A percentile compares a stretch with the other conserved stretches of the same genome.
phyloP scores from a whole-genome alignment of 2,888 invertebrate species.

The Napeogenes inachia region DNA sequence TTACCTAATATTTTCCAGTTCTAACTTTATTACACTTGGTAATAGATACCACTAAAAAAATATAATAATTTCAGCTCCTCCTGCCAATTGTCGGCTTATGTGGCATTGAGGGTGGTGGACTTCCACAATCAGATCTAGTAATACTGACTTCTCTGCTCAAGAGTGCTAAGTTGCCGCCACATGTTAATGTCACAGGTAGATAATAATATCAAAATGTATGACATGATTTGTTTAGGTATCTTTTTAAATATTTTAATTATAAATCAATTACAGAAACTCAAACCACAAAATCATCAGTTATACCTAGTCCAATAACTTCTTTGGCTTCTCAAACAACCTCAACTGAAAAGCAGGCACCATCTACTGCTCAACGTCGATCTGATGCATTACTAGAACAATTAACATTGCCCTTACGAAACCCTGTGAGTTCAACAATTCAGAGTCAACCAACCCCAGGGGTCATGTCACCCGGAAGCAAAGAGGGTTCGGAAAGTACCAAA shows the following conservation, averaged over 20 bases:
- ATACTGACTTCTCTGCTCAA: conserved; percentile 87
- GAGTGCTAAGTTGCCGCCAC: conserved; percentile 81
- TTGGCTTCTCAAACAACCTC: conserved; percentile 57
- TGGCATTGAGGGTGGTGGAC: conserved; percentile 80
- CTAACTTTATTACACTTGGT: too few species aligned
- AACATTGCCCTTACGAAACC: conserved; percentile 62
- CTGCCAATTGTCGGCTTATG: conserved; percentile 84
- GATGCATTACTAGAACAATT: conserved; percentile 68
- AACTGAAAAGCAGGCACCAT: conserved; percentile 60
- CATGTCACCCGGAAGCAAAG: conserved; percentile 59
- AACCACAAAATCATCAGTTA: conserved; percentile 63
- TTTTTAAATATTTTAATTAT: background rate
- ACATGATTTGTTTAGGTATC: conserved; percentile 8
- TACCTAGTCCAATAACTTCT: conserved; percentile 63
- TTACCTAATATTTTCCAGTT: too few species aligned
- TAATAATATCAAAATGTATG: conserved; percentile 10
- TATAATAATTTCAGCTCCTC: conserved; percentile 71
- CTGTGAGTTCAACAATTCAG: conserved; percentile 47
- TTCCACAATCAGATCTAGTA: conserved; percentile 86
- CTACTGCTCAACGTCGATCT: conserved; percentile 64
- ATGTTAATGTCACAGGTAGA: conserved; percentile 63
- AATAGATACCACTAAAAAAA: background rate
- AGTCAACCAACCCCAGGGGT: conserved; percentile 42
- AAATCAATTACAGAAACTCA: conserved; percentile 47
- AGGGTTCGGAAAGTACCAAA: conserved; percentile 56